Evolutionary conservation across 1,140 invertebrate species (phyloP), one percentile per base, ranked within the genome.

Genomic region (Drosophila gunungcola): DNA sequence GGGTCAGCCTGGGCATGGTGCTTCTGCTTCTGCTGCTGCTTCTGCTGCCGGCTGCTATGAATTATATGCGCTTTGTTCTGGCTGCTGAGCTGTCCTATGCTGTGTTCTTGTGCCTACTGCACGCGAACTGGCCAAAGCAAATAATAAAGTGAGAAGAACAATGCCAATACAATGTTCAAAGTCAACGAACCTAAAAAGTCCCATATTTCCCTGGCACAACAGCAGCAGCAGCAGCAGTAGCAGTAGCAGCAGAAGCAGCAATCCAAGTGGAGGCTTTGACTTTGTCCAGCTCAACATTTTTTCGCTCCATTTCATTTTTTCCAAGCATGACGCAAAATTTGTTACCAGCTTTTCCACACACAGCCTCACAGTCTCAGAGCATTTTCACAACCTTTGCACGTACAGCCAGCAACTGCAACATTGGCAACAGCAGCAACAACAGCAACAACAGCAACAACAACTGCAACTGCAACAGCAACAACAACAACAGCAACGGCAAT

Each of bases 251-350:
- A 55, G 36, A 46, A 58, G 51, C 39, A 45, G 21, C 55, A 64
- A 68, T 61, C 48, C 58, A 54, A 75, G 70, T 76, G 70, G 51
- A 56, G 83, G 81, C 81, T 85, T 74, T 78, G 83, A 79, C 81
- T 88, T 79, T 88, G 82, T 86, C 83, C 79, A 62, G 82, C 83
- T 83, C 53, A 83, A 76, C 84, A 88, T 88, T 89, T 89, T 89
- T 89, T 89, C 84, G 84, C 84, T 89, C 84, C 84, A 89, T 84
- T 89, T 89, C 85, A 89, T 89, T 89, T 89, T 89, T 89, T 89
- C 61, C 84, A 89, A 84, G 84, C 84, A 89, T 89, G 84, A 89
- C 84, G 84, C 84, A 84, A 89, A 89, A 89, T 89, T 89, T 89
- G 84, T 89, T 89, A 84, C 84, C 80, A 90, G 76, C 84, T 80